phyloP scores from a whole-genome alignment of 2,113 vertebrate genomes.

The Pao palembangensis region DNA sequence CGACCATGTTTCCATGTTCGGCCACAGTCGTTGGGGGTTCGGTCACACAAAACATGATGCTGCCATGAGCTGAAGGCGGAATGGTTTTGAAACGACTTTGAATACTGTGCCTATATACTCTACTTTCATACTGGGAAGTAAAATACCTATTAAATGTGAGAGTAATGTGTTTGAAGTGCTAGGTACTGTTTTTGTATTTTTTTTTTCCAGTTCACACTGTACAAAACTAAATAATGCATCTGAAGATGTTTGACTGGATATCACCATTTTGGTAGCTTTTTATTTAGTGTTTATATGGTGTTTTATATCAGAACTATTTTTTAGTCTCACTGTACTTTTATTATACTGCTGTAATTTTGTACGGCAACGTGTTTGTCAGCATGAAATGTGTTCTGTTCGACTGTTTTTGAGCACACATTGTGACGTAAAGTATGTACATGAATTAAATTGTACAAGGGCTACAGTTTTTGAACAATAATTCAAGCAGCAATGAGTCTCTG shows the following conservation, averaged over 20 bases:
- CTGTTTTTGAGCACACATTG: slow-evolving; percentile 66
- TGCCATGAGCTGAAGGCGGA: slow-evolving; percentile 2
- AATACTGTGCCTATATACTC: slow-evolving; percentile 73
- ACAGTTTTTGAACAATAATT: slow-evolving; percentile 66
- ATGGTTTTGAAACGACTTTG: slow-evolving; percentile 38
- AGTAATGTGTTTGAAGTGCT: slow-evolving; percentile 79
- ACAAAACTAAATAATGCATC: slow-evolving; percentile 63
- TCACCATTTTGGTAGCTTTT: slow-evolving; percentile 73
- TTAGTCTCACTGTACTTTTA: slow-evolving; percentile 72
- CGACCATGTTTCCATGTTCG: no score
- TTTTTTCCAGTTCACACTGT: slow-evolving; percentile 61
- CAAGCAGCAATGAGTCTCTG: slow-evolving; percentile 43
- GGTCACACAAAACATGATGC: neutral
- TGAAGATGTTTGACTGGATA: slow-evolving; percentile 55
- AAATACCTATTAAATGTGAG: slow-evolving; percentile 64
- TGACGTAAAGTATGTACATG: slow-evolving; percentile 70
- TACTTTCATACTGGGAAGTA: slow-evolving; percentile 66
- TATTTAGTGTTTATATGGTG: slow-evolving; percentile 74
- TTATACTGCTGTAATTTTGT: slow-evolving; percentile 71
- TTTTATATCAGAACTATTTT: slow-evolving; percentile 79
- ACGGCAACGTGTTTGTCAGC: slow-evolving; percentile 73
- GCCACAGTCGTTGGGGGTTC: neutral
- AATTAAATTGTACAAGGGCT: slow-evolving; percentile 77
- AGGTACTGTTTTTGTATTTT: slow-evolving; percentile 76
- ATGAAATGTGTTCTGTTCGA: slow-evolving; percentile 73